Percentiles rank a stretch among this genome's conserved stretches.
These are phyloP conservation scores for Onthophagus taurus DNA, from an alignment of 1,140 invertebrate genomes.

Conservation along the genomic window DNA sequence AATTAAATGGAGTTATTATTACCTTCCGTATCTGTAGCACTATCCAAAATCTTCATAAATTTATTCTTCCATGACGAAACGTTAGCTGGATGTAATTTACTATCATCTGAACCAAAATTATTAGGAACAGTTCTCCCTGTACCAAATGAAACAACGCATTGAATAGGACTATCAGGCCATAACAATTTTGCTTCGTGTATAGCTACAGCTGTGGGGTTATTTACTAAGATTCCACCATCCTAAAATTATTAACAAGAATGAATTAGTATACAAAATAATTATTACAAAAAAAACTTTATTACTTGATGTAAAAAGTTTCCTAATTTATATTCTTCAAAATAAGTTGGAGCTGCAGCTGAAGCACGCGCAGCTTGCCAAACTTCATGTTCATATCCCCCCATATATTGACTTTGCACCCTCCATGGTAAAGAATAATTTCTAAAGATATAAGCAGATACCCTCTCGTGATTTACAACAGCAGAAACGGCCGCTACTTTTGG, in stretches of 20 bases:
- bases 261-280: no score
- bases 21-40: constrained; percentile 86
- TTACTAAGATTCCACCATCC: constrained; percentile 80
- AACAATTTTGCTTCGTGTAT: constrained; percentile 79
- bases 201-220: constrained; percentile 85
- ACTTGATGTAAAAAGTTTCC: constrained; percentile 74
- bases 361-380: constrained; percentile 86
- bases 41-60: constrained; percentile 76
- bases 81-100: constrained; percentile 18
- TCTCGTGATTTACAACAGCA: constrained; percentile 68
- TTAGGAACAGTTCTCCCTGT: constrained; percentile 56
- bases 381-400: constrained; percentile 60
- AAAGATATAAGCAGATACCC: constrained; percentile 80
- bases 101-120: constrained; percentile 30
- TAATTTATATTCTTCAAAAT: constrained; percentile 79
- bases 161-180: constrained; percentile 71
- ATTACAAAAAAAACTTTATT: no score
- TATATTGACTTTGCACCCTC: constrained; percentile 65
- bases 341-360: constrained; percentile 85
- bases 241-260: constrained; percentile 31
- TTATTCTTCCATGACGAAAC: constrained; percentile 66
- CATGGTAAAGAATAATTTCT: constrained; percentile 79
- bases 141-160: constrained; percentile 83
- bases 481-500: constrained; percentile 71
- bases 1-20: constrained; percentile 13